These are phyloP conservation scores for Hippolais icterina DNA, from an alignment of 2,113 vertebrate species.

Conservation along the genomic window DNA sequence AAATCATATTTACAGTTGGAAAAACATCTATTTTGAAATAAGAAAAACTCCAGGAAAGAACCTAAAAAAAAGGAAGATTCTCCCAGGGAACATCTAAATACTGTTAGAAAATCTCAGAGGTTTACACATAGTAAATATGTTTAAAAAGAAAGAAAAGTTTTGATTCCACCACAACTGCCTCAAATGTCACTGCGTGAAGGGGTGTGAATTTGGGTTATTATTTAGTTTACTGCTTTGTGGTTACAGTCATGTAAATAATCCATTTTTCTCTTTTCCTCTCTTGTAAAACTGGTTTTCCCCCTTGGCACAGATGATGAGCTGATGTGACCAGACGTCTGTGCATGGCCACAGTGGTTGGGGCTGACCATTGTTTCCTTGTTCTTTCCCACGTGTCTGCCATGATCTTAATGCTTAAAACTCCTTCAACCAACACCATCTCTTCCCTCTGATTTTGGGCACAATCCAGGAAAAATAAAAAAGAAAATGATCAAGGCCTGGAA, in stretches of 20 bases:
- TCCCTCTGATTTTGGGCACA: background rate
- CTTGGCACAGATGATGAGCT: background rate
- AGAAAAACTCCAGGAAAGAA: background rate
- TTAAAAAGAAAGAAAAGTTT: background rate
- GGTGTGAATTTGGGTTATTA: background rate
- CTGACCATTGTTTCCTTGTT: background rate
- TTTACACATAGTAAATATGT: background rate
- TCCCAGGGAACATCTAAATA: background rate
- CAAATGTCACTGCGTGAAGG: background rate
- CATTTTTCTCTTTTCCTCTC: background rate
- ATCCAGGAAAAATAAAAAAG: background rate
- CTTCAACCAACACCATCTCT: background rate
- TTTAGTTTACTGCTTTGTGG: background rate
- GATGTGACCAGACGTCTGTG: background rate
- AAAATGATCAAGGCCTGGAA: background rate
- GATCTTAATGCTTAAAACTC: background rate
- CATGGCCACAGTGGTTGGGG: background rate
- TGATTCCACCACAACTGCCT: background rate
- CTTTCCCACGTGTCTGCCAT: background rate
- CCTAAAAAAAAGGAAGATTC: background rate
- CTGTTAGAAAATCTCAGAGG: background rate
- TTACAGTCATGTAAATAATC: background rate
- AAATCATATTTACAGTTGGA: background rate
- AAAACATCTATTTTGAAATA: background rate
- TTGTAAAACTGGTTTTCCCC: background rate